phyloP scores from a whole-genome alignment of 2,113 vertebrate genomes.

The Agapornis roseicollis region DNA sequence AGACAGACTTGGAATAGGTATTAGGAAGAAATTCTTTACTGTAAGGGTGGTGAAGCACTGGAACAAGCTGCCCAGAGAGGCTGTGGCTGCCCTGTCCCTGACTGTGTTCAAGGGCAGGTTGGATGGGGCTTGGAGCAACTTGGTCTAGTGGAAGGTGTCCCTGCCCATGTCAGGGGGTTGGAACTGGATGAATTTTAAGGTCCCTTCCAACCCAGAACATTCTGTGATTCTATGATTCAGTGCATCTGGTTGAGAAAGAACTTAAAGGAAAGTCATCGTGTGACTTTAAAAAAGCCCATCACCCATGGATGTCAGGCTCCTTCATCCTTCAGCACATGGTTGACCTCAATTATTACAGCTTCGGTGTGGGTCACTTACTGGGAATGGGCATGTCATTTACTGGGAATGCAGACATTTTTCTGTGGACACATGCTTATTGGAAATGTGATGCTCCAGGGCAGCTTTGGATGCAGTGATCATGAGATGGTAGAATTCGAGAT shows the following conservation, averaged over 20 bases:
- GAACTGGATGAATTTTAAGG: background rate
- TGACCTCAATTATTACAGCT: background rate
- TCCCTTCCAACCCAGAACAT: background rate
- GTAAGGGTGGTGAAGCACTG: background rate
- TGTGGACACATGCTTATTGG: too few relatives aligned
- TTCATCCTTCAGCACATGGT: background rate
- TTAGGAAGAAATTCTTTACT: background rate
- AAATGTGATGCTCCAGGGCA: too few relatives aligned
- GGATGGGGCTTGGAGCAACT: background rate
- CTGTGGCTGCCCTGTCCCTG: background rate
- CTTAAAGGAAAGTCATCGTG: background rate
- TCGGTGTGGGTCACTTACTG: background rate
- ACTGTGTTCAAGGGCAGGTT: background rate
- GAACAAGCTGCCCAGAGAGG: background rate
- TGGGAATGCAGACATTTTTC: too few relatives aligned
- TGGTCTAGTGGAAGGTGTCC: background rate
- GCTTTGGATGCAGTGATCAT: too few relatives aligned
- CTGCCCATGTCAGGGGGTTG: background rate
- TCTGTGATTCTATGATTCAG: background rate
- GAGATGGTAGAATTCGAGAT: too few relatives aligned
- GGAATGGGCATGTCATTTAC: too few relatives aligned
- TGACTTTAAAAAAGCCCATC: background rate
- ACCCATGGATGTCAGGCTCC: background rate
- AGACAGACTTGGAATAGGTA: background rate
- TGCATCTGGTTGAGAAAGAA: background rate